These are phyloP conservation scores for Tragopan temminckii DNA, from an alignment of 2,797 vertebrate genomes.

Conservation along the genomic window DNA sequence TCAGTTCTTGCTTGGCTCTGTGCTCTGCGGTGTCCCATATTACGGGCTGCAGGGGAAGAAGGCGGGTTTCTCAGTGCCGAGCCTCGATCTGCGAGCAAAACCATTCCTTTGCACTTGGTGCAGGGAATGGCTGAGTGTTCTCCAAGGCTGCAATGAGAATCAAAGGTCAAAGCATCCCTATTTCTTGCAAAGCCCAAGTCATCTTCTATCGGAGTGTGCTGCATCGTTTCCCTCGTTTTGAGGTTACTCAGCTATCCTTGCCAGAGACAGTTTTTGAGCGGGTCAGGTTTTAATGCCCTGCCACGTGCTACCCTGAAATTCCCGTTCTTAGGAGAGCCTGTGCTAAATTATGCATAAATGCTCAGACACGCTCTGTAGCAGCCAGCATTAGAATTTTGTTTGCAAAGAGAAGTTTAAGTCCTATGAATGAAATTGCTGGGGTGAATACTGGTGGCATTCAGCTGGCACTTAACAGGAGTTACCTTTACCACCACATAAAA, in stretches of 20 bases:
- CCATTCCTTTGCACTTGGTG: background rate
- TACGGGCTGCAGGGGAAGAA: background rate
- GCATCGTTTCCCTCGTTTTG: background rate
- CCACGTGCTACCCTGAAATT: background rate
- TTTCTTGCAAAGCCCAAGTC: background rate
- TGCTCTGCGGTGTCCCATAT: fast-evolving
- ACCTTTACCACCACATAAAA: background rate
- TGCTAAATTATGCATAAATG: background rate
- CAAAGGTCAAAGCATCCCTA: background rate
- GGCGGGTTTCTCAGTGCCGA: fast-evolving
- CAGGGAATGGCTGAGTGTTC: background rate
- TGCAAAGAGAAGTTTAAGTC: background rate
- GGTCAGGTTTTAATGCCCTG: background rate
- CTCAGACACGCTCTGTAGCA: background rate
- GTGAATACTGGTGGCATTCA: background rate
- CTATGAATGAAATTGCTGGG: background rate
- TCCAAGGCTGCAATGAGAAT: background rate
- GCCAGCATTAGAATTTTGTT: background rate
- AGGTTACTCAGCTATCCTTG: background rate
- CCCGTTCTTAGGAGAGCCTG: background rate
- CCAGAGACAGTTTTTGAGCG: background rate
- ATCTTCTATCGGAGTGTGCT: background rate
- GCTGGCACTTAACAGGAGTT: background rate
- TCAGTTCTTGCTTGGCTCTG: background rate
- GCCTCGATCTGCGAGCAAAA: fast-evolving